Evolutionary conservation across 64 coral and sea anemone genomes (phyloP), one percentile per base, ranked within the genome.

Genomic region (Pocillopora damicornis): DNA sequence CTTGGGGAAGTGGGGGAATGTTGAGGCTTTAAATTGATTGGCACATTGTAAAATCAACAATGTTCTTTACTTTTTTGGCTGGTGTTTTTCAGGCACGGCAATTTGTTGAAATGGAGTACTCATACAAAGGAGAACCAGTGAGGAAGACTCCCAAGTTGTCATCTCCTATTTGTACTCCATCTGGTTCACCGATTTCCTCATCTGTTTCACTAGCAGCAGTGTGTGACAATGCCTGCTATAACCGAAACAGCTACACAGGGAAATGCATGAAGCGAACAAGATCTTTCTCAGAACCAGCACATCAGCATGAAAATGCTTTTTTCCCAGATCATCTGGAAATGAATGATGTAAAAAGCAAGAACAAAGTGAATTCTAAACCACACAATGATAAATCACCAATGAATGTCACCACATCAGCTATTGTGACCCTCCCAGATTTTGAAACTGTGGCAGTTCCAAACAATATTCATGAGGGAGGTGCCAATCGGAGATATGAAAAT

Each of bases 21-120:
- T 51, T 51, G 42, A 51, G 1, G 42, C 42, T 51, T 7, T 51
- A 4, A 51, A 51, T 51, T 51, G 42, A 51, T 51, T 7, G 7
- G 42, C 42, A 51, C 42, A 51, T 51, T 4, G 42, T 51, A 51
- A 51, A 51, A 51, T 51, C 42, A 51, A 51, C 2, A 51, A 7
- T 51, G 42, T 51, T 51, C 42, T 4, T 51, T 51, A 30, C 7
- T 51, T 51, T 2, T 51, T 51, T 51, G 42, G 6, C 57, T 85
- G 13, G 26, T 57, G 9, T 85, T 78, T 73, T 64, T 14, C 88
- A 99, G 97, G 90, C 93, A 57, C 97, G 97, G 9, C 93, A 99
- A 35, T 99, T 99, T 88, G 91, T 95, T 30, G 97, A 99, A 87
- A 99, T 95, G 97, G 97, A 99, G 75, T 99, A 95, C 66, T 88